A percentile compares a stretch with the other conserved stretches of the same genome.
phyloP scores from a whole-genome alignment of 1,140 invertebrate genomes.

The Drosophila subpulchrella region DNA sequence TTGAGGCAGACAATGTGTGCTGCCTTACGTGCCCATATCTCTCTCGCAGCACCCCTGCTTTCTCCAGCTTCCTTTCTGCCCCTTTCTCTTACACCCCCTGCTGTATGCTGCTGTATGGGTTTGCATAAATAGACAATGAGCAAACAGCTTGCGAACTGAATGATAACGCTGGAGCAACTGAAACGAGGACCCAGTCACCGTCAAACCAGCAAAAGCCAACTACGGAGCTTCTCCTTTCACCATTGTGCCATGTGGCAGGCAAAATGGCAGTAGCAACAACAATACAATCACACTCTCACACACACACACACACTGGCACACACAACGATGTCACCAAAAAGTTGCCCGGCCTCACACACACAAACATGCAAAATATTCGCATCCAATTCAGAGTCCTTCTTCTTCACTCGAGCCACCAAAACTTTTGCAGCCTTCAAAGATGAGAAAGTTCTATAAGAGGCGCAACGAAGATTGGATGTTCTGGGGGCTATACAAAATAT shows the following conservation, averaged over 20 bases:
- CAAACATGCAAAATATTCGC: slow-evolving; percentile 19
- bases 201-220: slow-evolving; percentile 40
- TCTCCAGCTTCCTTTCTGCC: not conserved
- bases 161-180: slow-evolving; percentile 73
- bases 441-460: not conserved
- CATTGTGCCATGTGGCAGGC: slow-evolving; percentile 60
- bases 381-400: slow-evolving; percentile 26
- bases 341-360: slow-evolving; percentile 29
- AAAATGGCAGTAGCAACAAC: slow-evolving; percentile 51
- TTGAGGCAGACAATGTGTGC: slow-evolving; percentile 49
- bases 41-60: slow-evolving; percentile 7
- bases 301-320: slow-evolving; percentile 39
- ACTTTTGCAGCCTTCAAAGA: slow-evolving; percentile 36
- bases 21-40: slow-evolving; percentile 51
- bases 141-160: slow-evolving; percentile 81
- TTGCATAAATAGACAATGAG: slow-evolving; percentile 82
- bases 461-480: not conserved
- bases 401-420: slow-evolving; percentile 22
- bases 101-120: slow-evolving; percentile 56
- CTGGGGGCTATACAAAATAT: not conserved
- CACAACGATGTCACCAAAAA: slow-evolving; percentile 67
- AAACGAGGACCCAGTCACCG: slow-evolving; percentile 59
- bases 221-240: slow-evolving; percentile 29
- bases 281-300: slow-evolving; percentile 17
- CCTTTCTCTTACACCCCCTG: not conserved